Evolutionary conservation across 2,113 vertebrate species (phyloP), one percentile per base, ranked within the genome.

Genomic region (Mellivora capensis): DNA sequence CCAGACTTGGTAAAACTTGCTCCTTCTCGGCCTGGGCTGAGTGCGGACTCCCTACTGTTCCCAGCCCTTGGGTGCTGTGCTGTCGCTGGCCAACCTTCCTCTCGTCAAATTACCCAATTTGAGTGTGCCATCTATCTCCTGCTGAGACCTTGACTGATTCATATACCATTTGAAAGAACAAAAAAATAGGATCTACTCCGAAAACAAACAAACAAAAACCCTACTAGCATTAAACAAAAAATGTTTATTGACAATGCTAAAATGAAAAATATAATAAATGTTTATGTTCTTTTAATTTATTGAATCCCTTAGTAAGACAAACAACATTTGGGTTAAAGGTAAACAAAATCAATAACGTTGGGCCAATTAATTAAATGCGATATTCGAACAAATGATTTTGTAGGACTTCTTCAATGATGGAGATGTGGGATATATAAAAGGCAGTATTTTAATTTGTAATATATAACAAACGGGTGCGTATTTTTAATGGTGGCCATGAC

Each of bases 361-460:
- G 42, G 52, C 10, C 83, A 89, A 74, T 87, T 89, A 71, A 86
- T 57, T 80, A 91, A 91, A 64, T 62, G n/a, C 23, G 64, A 91
- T 49, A 49, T 82, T 85, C 13, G 44, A 87, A 44, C 77, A 86
- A 71, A 64, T 72, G 23, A 94, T 74, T 76, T 80, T 39, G 82
- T 61, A 20, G 27, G 71, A 69, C 7, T 81, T 71, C 71, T 90
- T 90, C n/a, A 61, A 31, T 59, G 44, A 79, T 25, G 87, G 47
- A 79, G 49, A 72, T n/a, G 11, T 52, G n/a, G 61, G 59, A 39
- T 90, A 62, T 27, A 25, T 79, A 72, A 90, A 77, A 61, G 57
- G 74, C 31, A 69, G 27, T 61, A 37, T 64, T 29, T 54, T 59
- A 87, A 64, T 62, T 82, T 88, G 13, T 64, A 62, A 87, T 76